phyloP scores from a whole-genome alignment of 2,797 vertebrate species.

The Orientallactaga sibirica region DNA sequence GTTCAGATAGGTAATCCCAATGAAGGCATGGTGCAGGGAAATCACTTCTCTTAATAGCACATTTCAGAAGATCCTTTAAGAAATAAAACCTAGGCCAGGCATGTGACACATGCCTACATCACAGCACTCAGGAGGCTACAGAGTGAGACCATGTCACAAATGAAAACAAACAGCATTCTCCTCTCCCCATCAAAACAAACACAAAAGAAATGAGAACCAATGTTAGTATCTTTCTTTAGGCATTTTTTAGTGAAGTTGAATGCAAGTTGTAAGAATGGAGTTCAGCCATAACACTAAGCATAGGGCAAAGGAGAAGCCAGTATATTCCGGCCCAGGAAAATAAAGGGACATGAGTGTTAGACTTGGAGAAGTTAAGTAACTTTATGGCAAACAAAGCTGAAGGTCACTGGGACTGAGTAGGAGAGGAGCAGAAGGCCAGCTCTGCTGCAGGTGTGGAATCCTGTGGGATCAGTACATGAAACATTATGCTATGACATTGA shows the following conservation, averaged over 20 bases:
- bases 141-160: not conserved
- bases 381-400: too few species aligned
- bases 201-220: not conserved
- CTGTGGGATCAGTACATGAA: not conserved
- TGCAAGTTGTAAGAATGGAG: not conserved
- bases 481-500: not conserved
- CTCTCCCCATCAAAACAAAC: too few species aligned
- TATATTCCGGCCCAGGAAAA: not conserved
- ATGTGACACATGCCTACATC: not conserved
- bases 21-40: not conserved
- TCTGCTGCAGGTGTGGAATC: not conserved
- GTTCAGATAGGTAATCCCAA: slow-evolving; percentile 2
- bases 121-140: not conserved
- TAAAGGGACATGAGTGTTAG: not conserved
- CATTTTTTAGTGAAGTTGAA: not conserved
- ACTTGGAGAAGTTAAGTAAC: not conserved
- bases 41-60: not conserved
- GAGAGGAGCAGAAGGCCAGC: not conserved
- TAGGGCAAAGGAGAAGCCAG: not conserved
- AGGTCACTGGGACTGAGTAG: not conserved
- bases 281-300: not conserved
- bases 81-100: not conserved
- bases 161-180: not conserved
- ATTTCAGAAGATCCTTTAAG: slow-evolving; percentile 21
- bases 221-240: not conserved